Conservation (phyloP, 2,797 vertebrate genomes). For the Apogon talboti region DNA sequence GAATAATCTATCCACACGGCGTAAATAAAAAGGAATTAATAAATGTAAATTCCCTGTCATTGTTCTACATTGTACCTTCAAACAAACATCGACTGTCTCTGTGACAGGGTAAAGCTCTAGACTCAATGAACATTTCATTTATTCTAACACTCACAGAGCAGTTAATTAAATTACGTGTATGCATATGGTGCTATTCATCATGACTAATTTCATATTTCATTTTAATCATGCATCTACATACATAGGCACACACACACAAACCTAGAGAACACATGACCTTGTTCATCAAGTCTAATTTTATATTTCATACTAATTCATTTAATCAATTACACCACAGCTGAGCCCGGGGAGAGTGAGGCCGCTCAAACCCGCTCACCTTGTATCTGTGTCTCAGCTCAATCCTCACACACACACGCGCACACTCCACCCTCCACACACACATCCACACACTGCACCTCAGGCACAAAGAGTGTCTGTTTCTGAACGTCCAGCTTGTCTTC, state of each 20-base stretch:
- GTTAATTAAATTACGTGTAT: slow-evolving; percentile 66
- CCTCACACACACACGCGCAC: slow-evolving; percentile 18
- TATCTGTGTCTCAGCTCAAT: background rate
- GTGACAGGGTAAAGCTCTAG: background rate
- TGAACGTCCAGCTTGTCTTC: slow-evolving; percentile 74
- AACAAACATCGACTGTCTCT: too few species aligned
- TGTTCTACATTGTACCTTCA: too few species aligned
- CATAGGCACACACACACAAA: slow-evolving; percentile 25
- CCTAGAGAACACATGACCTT: slow-evolving; percentile 53
- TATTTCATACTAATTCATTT: slow-evolving; percentile 71
- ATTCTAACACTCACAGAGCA: slow-evolving; percentile 29
- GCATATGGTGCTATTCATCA: slow-evolving; percentile 66
- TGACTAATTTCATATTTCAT: slow-evolving; percentile 72
- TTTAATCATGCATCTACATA: slow-evolving; percentile 50
- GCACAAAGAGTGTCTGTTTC: slow-evolving; percentile 78
- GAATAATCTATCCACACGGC: too few species aligned
- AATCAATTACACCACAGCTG: slow-evolving; percentile 76
- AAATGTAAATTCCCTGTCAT: too few species aligned
- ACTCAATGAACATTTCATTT: slow-evolving; percentile 51
- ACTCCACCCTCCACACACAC: slow-evolving; percentile 12
- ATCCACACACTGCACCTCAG: slow-evolving; percentile 43
- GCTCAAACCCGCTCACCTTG: slow-evolving; percentile 17
- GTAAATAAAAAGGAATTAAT: too few species aligned
- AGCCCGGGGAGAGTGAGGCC: slow-evolving; percentile 47
- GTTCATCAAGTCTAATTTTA: slow-evolving; percentile 67